These are phyloP conservation scores for Castor canadensis DNA, from an alignment of 2,113 vertebrate species.

Conservation along the genomic window DNA sequence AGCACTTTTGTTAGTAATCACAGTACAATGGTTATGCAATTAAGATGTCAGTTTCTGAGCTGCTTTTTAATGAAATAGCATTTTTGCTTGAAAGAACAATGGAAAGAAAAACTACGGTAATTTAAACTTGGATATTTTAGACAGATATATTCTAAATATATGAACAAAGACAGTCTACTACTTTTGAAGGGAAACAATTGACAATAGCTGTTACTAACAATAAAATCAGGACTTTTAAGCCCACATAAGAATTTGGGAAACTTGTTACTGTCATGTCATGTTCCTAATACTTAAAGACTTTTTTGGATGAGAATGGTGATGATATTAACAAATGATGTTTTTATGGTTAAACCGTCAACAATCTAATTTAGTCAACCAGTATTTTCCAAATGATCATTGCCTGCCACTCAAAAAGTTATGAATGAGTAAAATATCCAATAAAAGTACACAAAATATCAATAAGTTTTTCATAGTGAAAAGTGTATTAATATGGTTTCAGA, in stretches of 20 bases:
- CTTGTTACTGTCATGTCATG: not conserved
- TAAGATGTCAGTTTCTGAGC: not conserved
- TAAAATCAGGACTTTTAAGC: not conserved
- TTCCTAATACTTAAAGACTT: not conserved
- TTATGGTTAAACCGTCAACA: not conserved
- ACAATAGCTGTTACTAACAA: not conserved
- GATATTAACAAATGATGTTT: not conserved
- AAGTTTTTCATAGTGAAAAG: not conserved
- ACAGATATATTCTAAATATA: not conserved
- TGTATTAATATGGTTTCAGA: not conserved
- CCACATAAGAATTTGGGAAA: not conserved
- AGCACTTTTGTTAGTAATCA: not conserved
- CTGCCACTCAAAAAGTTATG: not conserved
- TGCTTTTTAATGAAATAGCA: not conserved
- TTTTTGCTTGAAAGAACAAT: conserved; percentile 43
- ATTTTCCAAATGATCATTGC: not conserved
- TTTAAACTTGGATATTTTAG: not conserved
- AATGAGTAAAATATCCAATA: not conserved
- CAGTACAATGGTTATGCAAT: not conserved
- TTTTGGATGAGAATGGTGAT: not conserved
- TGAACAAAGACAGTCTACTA: not conserved
- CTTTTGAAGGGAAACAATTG: not conserved
- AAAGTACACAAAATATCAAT: not conserved
- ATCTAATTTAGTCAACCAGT: not conserved
- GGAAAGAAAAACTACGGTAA: not conserved